A percentile compares a stretch with the other conserved stretches of the same genome.
Conservation (phyloP, 2,797 vertebrate species). For the Coracias cyanogaster region DNA sequence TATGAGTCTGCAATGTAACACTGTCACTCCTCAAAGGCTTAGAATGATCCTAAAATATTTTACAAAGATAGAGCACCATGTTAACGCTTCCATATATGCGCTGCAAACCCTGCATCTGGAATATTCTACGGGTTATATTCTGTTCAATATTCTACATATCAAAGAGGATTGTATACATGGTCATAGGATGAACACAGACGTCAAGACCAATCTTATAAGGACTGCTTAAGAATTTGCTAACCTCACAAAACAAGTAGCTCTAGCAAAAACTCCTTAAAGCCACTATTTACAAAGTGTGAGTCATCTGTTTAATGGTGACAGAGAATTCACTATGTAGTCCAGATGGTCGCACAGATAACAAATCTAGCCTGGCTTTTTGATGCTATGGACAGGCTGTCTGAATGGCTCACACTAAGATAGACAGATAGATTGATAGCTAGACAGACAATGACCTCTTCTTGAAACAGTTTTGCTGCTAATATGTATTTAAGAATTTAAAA, state of each 20-base stretch:
- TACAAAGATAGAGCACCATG: not conserved
- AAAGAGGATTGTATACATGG: not conserved
- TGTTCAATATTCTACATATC: not conserved
- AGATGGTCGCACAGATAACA: slow-evolving; percentile 9
- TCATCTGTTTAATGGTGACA: slow-evolving; percentile 54
- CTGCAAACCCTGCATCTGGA: not conserved
- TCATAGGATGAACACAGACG: not conserved
- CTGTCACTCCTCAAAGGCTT: not conserved
- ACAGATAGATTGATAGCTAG: not conserved
- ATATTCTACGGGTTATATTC: not conserved
- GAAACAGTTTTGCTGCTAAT: not conserved
- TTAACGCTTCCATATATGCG: not conserved
- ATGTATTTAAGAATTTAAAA: not conserved
- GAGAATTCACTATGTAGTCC: slow-evolving; percentile 35
- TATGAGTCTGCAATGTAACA: not conserved
- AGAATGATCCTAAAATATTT: not conserved
- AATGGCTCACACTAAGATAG: not conserved
- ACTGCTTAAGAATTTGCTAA: not conserved
- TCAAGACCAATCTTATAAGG: not conserved
- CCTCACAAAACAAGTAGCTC: not conserved
- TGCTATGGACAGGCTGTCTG: slow-evolving; percentile 19
- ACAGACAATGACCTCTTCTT: not conserved
- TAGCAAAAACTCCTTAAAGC: not conserved
- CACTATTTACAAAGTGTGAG: slow-evolving; percentile 44
- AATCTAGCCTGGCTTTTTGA: slow-evolving; percentile 36